A percentile compares a stretch with the other conserved stretches of the same genome.
These are phyloP conservation scores for Ammodytes dubius DNA, from an alignment of 2,113 vertebrate genomes.

Conservation along the genomic window DNA sequence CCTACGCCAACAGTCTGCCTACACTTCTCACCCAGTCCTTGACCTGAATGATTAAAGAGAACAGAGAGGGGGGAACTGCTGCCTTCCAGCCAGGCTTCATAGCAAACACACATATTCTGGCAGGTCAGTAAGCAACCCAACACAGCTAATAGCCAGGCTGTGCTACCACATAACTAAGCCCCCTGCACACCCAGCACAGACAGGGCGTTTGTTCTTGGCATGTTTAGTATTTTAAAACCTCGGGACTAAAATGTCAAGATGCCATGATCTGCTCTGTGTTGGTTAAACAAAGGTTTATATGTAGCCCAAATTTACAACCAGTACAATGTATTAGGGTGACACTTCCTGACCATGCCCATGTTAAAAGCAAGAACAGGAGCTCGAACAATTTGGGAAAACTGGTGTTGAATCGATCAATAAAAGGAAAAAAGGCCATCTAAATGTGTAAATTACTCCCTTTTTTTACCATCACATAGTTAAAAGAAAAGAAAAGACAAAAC, in stretches of 20 bases:
- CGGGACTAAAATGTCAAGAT: slow-evolving; percentile 53
- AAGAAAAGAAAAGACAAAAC: background rate
- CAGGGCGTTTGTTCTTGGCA: slow-evolving; percentile 76
- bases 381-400: background rate
- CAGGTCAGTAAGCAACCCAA: slow-evolving; percentile 76
- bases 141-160: slow-evolving; percentile 74
- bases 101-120: slow-evolving; percentile 65
- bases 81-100: slow-evolving; percentile 75
- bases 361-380: background rate
- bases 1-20: slow-evolving; percentile 76
- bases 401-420: background rate
- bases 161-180: slow-evolving; percentile 61
- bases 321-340: background rate
- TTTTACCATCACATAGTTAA: background rate
- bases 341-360: background rate
- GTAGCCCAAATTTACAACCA: slow-evolving; percentile 1
- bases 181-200: slow-evolving; percentile 66
- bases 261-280: slow-evolving; percentile 36
- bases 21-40: slow-evolving; percentile 69
- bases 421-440: background rate
- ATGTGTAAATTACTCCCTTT: background rate
- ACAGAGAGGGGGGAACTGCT: slow-evolving; percentile 62
- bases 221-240: slow-evolving; percentile 73
- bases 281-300: slow-evolving; percentile 50
- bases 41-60: slow-evolving; percentile 85